Evolutionary conservation across 2,113 vertebrate species (phyloP), one percentile per base, ranked within the genome.

Genomic region (Ahaetulla prasina): DNA sequence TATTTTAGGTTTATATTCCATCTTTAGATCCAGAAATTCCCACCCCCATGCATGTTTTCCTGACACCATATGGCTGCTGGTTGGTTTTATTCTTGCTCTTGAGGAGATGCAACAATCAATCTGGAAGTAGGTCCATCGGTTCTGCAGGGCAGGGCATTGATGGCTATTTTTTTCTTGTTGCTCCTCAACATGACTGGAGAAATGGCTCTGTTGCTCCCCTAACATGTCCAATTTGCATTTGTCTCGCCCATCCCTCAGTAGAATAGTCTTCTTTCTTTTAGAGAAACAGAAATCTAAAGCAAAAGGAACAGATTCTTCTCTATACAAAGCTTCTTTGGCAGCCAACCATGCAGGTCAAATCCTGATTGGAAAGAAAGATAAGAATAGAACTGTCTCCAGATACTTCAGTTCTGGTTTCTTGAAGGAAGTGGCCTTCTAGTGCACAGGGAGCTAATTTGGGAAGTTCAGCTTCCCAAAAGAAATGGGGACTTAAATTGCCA

Each of bases 321-420:
- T 74, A 45, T 2, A 22, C 22, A 87, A 45, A 93, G 89, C 57
- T 93, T 53, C 68, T 68, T 90, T 49, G 68, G 90, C 92, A 91
- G 86, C 74, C 47, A 89, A 89, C 54, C 35, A 53, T n/a, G 9
- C 68, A 68, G 90, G 74, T 89, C 74, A 89, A 54, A 47, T 74
- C 90, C 22, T 86, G 8, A 2, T 85, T 8, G 54, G 23, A 53
- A 85, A 35, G 20, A 45, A 63, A 55, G 87, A 91, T 89, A 86
- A 93, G 90, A 93, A 53, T 89, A 91, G 90, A 91, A 89, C 54
- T 74, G 90, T 74, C 35, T 45, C 89, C 87, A 52, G 90, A 86
- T 89, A 91, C 27, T 47, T 49, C 55, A 80, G 90, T 35, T 86
- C 74, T 35, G 25, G 54, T 89, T 93, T 93, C 74, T 63, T 52